Evolutionary conservation across 30 jellyfish, hydroid and myxozoan species (phyloP), one percentile per base, ranked within the genome.

Genomic region (Mastigias papua): DNA sequence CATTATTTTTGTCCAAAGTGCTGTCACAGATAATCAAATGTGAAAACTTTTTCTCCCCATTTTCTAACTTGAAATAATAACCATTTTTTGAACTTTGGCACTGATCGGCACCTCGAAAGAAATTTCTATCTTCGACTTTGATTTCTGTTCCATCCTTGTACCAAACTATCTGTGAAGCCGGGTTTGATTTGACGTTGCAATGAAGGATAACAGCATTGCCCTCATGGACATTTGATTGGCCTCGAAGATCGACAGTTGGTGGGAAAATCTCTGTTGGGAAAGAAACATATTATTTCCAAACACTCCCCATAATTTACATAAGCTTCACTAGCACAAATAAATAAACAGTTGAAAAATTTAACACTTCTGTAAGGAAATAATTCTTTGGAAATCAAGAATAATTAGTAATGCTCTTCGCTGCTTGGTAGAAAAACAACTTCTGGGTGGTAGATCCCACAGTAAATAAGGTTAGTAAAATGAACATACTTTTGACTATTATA

Each of bases 151-250:
- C 93, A 65, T 82, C 77, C 70, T 84, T 88, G 65, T 27, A 88
- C 98, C 98, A 93, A 23, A 80, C 26, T 8, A 93, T 78, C 33
- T 49, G 58, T 0, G 98, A 90, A 16, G 85, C 62, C n/a, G 98
- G 98, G 48, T 93, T 88, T 21, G 98, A 73, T 0, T 81, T 71
- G 76, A 93, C 96, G 48, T 70, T 49, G 48, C 98, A 93, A 21
- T 90, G 27, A 22, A 93, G 76, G 42, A 50, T 35, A 15, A 89
- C 93, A 0, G 90, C 86, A 28, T 71, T 65, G 20, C 96, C 97
- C 60, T 80, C 95, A 49, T 73, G 46, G 23, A 0, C 29, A 20
- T 32, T 46, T 20, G 87, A 32, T 31, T 49, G 66, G 25, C 65
- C 66, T 15, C 11, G 17, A 25, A 85, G 71, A 2, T 85, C 68